phyloP scores from a whole-genome alignment of 92 coral and sea anemone genomes.

The Epizoanthus illoricatus region DNA sequence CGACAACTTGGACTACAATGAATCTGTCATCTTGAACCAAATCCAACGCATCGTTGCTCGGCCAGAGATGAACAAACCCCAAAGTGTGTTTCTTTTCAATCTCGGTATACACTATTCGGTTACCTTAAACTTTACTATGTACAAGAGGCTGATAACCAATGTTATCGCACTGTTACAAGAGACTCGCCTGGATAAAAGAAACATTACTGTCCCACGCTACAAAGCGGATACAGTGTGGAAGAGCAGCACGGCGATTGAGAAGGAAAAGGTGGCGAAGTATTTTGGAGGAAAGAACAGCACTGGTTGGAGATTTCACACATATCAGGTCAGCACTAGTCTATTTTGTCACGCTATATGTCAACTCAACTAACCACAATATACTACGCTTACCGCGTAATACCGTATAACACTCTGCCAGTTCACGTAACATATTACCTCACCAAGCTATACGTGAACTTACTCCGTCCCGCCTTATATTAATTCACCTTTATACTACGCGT shows the following conservation, averaged over 20 bases:
- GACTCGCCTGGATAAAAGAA: background rate
- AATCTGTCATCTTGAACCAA: slow-evolving; percentile 43
- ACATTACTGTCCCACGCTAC: background rate
- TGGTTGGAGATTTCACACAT: slow-evolving; percentile 34
- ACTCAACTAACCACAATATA: too few species aligned
- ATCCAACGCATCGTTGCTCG: slow-evolving; percentile 38
- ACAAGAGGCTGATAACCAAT: slow-evolving; percentile 44
- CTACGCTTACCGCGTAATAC: too few species aligned
- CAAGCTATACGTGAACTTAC: too few species aligned
- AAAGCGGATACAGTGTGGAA: slow-evolving; percentile 54
- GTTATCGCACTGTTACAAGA: slow-evolving; percentile 41
- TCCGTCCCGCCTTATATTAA: too few species aligned
- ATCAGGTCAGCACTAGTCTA: background rate
- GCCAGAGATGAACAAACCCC: slow-evolving; percentile 40
- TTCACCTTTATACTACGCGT: too few species aligned
- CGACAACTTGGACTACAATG: slow-evolving; percentile 51
- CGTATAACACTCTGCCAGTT: too few species aligned
- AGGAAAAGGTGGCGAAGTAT: slow-evolving; percentile 45
- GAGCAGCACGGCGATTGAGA: slow-evolving; percentile 63
- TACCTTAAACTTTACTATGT: slow-evolving; percentile 56
- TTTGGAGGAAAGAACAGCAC: slow-evolving; percentile 21
- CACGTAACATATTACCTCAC: too few species aligned
- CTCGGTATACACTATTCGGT: slow-evolving; percentile 61
- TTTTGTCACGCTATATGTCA: too few species aligned
- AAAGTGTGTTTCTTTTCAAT: slow-evolving; percentile 58